These are phyloP conservation scores for Trichacis sp. DNA, from an alignment of 2,888 invertebrate species.

Conservation along the genomic window DNA sequence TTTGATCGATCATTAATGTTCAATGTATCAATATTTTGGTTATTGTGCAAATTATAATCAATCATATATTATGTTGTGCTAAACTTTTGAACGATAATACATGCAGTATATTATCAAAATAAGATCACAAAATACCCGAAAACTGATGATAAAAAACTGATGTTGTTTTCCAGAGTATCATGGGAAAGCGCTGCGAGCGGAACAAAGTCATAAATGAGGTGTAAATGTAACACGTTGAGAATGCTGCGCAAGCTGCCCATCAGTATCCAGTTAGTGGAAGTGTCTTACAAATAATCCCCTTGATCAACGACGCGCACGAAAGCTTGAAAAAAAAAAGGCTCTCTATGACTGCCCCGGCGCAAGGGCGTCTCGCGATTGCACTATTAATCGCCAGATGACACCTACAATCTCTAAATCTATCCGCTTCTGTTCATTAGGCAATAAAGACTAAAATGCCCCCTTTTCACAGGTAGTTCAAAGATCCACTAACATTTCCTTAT, in stretches of 20 bases:
- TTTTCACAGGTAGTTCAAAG: slow-evolving; percentile 68
- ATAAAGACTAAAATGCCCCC: slow-evolving; percentile 78
- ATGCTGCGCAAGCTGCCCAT: slow-evolving; percentile 36
- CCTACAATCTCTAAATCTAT: slow-evolving; percentile 35
- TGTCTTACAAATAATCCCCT: slow-evolving; percentile 31
- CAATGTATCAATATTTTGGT: too few species aligned
- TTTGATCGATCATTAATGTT: too few species aligned
- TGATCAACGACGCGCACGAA: slow-evolving; percentile 25
- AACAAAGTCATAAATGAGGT: background rate
- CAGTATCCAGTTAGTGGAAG: slow-evolving; percentile 43
- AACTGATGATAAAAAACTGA: too few species aligned
- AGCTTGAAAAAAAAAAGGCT: slow-evolving; percentile 37
- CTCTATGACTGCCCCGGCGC: slow-evolving; percentile 29
- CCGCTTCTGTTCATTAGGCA: slow-evolving; percentile 46
- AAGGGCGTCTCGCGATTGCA: background rate
- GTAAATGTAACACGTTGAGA: slow-evolving; percentile 37
- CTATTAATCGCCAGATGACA: slow-evolving; percentile 31
- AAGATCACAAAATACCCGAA: too few species aligned
- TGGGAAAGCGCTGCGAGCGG: background rate
- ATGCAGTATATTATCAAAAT: too few species aligned
- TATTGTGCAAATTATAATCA: too few species aligned
- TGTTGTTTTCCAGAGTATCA: background rate
- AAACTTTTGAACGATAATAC: too few species aligned
- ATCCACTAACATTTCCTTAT: background rate
- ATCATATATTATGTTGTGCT: too few species aligned